Base-by-base conservation (phyloP, 2,888 invertebrate species). In the Sepiola atlantica region DNA sequence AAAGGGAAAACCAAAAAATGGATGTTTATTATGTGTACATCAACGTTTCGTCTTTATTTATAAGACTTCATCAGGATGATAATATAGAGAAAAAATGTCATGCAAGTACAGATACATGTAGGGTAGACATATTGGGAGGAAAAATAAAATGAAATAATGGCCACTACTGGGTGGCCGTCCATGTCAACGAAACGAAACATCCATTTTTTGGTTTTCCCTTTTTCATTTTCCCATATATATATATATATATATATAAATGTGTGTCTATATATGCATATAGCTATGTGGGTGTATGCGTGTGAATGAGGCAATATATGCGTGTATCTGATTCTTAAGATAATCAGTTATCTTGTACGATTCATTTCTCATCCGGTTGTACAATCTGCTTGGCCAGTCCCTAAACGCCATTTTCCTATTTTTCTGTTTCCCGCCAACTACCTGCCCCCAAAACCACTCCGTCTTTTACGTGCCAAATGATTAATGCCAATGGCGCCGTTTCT, bases 391-490 rank as follows among this genome's bases (percentile, higher is more conserved):
- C 77, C 77, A 77, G 77, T 77, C 77, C 77, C 77, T 77, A 77
- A 77, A 77, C 77, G 77, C n/a, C 77, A 77, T 77, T 77, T n/a
- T 77, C 77, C 21, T n/a, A 77, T 18, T 77, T n/a, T 77, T 32
- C 77, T 18, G 16, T n/a, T 77, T 32, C 77, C 77, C n/a, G n/a
- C 77, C 77, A 77, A 77, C 77, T 32, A 77, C 77, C 77, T 77
- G n/a, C 77, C 77, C 77, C 45, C 45, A 45, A 32, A 18, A n/a
- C 77, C 77, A 77, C 77, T n/a, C 77, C 18, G n/a, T 77, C n/a
- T 77, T 77, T 77, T n/a, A n/a, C 77, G 77, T n/a, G 77, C 77
- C n/a, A 77, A 77, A 77, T 77, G 77, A 77, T 77, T 77, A 77
- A 77, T 77, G 77, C 77, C 77, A 77, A n/a, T 14, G 32, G 77